Conservation (phyloP, 2,888 invertebrate genomes). For the Tromatobia lineatoria region DNA sequence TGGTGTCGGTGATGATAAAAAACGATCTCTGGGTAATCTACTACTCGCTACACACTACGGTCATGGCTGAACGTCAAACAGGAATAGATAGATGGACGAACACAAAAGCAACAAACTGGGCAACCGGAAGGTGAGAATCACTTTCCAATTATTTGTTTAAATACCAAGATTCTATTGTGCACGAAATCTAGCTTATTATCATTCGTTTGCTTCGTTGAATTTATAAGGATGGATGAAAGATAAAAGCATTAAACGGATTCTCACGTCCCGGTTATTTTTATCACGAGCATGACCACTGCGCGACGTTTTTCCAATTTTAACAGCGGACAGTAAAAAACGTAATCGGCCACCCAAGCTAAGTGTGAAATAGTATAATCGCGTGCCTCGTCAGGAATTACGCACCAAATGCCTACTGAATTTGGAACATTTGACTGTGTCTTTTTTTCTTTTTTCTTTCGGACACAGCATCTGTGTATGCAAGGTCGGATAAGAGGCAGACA, state of each 20-base stretch:
- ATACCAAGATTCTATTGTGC: too few relatives aligned
- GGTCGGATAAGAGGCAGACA: slow-evolving; percentile 62
- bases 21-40: slow-evolving; percentile 82
- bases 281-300: slow-evolving; percentile 82
- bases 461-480: background rate
- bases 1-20: slow-evolving; percentile 84
- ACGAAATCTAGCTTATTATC: background rate
- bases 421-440: slow-evolving; percentile 12
- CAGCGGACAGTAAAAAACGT: slow-evolving; percentile 50
- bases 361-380: slow-evolving; percentile 43
- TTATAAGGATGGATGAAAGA: background rate
- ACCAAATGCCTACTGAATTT: slow-evolving; percentile 28
- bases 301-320: slow-evolving; percentile 83
- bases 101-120: slow-evolving; percentile 84
- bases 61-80: slow-evolving; percentile 82
- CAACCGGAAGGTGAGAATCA: slow-evolving; percentile 67
- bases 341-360: slow-evolving; percentile 59
- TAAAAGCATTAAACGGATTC: slow-evolving; percentile 32
- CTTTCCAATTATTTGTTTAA: background rate
- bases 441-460: background rate
- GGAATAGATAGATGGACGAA: slow-evolving; percentile 80
- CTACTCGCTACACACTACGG: slow-evolving; percentile 85
- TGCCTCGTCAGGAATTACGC: slow-evolving; percentile 49
- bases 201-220: background rate
- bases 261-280: slow-evolving; percentile 69